Base-by-base conservation (phyloP, 2,797 vertebrate species). In the Australoheros facetus region DNA sequence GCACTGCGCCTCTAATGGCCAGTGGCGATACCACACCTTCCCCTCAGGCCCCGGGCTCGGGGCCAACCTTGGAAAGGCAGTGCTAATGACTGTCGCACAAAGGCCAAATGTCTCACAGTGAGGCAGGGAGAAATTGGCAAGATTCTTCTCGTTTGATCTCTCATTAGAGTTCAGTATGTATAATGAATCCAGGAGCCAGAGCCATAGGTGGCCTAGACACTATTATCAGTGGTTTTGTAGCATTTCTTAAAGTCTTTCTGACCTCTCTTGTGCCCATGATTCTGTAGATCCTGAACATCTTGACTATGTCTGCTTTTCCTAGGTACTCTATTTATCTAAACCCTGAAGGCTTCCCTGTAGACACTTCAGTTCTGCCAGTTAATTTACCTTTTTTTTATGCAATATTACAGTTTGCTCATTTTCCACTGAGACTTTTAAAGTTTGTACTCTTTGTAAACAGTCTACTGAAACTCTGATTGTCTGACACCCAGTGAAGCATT, bases 11-110 rank as follows among this genome's bases (percentile, higher is more conserved):
- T 73, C 86, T 21, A 6, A 66, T 82, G 85, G 83, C 70, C 57
- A 66, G 59, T 55, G 55, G 76, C 7, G 45, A 75, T 60, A 88
- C 21, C 73, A 21, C 64, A 55, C 39, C 69, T 78, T 75, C 75
- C 55, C 87, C 66, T 73, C 54, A 56, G 84, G 80, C 74, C 30
- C 72, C 23, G 87, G 93, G 92, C 92, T 82, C 19, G 0, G 13
- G 54, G 89, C 94, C 94, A 95, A 45, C 71, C 75, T 82, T 88
- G 75, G 86, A 91, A 89, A 90, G 91, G 83, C 88, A 85, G 90
- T 75, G 92, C 90, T 94, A 95, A 95, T 94, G 93, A 90, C 91
- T 91, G 91, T 91, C 87, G 69, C 93, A 94, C 91, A 88, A 91
- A 91, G 91, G 91, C 93, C 91, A 95, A 94, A 93, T 87, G 91